Evolutionary conservation across 2,888 invertebrate genomes (phyloP).

Genomic region (Mechanitis messenoides): DNA sequence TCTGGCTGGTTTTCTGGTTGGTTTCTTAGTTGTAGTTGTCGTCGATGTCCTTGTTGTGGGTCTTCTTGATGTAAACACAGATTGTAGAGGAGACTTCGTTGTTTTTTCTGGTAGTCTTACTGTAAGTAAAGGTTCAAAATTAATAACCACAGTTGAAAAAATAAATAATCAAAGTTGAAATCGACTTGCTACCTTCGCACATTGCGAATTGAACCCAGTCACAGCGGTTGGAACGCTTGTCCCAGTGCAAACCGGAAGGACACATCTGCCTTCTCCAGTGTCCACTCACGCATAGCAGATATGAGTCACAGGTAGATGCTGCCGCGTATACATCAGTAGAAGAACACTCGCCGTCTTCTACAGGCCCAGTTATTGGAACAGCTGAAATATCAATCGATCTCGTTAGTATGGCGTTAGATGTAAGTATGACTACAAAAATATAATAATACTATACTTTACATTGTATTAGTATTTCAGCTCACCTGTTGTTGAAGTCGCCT

Average conservation of each 20-base stretch:
- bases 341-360: slow-evolving; percentile 44
- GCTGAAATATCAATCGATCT: background rate
- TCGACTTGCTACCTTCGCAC: slow-evolving; percentile 68
- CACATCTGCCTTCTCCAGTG: slow-evolving; percentile 83
- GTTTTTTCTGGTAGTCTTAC: slow-evolving; percentile 28
- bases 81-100: slow-evolving; percentile 46
- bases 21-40: slow-evolving; percentile 32
- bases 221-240: slow-evolving; percentile 80
- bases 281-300: slow-evolving; percentile 84
- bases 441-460: too few species aligned
- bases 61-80: slow-evolving; percentile 30
- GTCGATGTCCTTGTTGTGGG: slow-evolving; percentile 29
- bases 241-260: slow-evolving; percentile 89
- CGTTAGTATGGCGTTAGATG: background rate
- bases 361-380: slow-evolving; percentile 17
- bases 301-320: slow-evolving; percentile 82
- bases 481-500: slow-evolving; percentile 36
- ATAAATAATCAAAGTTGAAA: background rate
- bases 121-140: slow-evolving; percentile 14
- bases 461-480: background rate
- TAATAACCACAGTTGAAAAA: background rate
- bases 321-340: slow-evolving; percentile 69
- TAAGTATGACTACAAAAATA: too few species aligned
- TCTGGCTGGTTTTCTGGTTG: slow-evolving; percentile 26
- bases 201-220: slow-evolving; percentile 88